These are phyloP conservation scores for Mellivora capensis DNA, from an alignment of 2,113 vertebrate species.

Conservation along the genomic window DNA sequence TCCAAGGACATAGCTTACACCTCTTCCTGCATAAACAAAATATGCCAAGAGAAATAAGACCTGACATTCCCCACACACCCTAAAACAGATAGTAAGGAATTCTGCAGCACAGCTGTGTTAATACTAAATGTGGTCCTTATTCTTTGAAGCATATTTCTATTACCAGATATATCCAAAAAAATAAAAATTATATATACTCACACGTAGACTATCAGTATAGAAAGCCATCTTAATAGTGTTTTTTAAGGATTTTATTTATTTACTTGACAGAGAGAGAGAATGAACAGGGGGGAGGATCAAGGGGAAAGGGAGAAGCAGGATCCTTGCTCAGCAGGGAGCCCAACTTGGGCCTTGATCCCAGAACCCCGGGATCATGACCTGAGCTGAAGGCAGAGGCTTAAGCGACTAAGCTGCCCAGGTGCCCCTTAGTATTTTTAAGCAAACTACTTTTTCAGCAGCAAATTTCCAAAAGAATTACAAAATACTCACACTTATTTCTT, in stretches of 20 bases:
- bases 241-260: too few species aligned
- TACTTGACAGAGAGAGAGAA: too few species aligned
- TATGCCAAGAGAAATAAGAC: not conserved
- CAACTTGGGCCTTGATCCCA: too few species aligned
- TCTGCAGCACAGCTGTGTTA: not conserved
- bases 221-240: not conserved
- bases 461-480: constrained; percentile 17
- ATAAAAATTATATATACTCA: not conserved
- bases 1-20: not conserved
- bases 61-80: not conserved
- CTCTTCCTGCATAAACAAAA: constrained; percentile 16
- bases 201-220: not conserved
- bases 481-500: not conserved
- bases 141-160: not conserved
- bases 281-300: too few species aligned
- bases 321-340: too few species aligned
- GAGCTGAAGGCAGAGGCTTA: too few species aligned
- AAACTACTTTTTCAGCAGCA: not conserved
- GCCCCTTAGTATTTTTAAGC: not conserved
- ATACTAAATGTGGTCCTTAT: not conserved
- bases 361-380: too few species aligned
- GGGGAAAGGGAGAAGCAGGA: too few species aligned
- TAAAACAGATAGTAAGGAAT: not conserved
- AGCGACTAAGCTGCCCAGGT: too few species aligned
- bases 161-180: not conserved